Conservation (phyloP, 1,140 invertebrate species). For the Oreohelix idahoensis region DNA sequence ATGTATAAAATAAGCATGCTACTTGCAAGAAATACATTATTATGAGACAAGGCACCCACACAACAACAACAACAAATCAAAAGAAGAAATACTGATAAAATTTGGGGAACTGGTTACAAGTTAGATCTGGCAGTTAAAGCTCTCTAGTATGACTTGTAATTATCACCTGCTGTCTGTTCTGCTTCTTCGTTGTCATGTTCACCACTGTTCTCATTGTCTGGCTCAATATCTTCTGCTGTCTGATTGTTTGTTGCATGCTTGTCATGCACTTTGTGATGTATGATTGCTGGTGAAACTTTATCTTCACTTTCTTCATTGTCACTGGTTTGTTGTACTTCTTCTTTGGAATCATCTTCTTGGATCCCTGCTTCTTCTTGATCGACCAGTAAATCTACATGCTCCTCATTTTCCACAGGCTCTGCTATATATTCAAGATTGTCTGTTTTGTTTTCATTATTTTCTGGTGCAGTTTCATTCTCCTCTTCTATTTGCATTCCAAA, state of each 20-base stretch:
- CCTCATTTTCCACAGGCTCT: not conserved
- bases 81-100: too few relatives aligned
- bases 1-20: too few relatives aligned
- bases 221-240: not conserved
- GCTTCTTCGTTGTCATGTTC: too few relatives aligned
- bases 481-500: not conserved
- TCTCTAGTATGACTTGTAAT: too few relatives aligned
- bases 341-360: not conserved
- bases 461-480: not conserved
- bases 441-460: not conserved
- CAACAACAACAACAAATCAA: too few relatives aligned
- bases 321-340: not conserved
- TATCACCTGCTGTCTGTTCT: too few relatives aligned
- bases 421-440: not conserved
- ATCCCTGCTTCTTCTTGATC: constrained; percentile 1
- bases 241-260: not conserved
- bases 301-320: constrained; percentile 10
- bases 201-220: too few relatives aligned
- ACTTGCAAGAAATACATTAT: too few relatives aligned
- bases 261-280: constrained; percentile 5
- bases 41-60: too few relatives aligned
- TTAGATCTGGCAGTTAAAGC: too few relatives aligned
- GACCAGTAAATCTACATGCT: not conserved
- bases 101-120: too few relatives aligned
- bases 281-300: not conserved